Evolutionary conservation across 2,113 vertebrate species (phyloP), one percentile per base, ranked within the genome.

Genomic region (Gadus macrocephalus): DNA sequence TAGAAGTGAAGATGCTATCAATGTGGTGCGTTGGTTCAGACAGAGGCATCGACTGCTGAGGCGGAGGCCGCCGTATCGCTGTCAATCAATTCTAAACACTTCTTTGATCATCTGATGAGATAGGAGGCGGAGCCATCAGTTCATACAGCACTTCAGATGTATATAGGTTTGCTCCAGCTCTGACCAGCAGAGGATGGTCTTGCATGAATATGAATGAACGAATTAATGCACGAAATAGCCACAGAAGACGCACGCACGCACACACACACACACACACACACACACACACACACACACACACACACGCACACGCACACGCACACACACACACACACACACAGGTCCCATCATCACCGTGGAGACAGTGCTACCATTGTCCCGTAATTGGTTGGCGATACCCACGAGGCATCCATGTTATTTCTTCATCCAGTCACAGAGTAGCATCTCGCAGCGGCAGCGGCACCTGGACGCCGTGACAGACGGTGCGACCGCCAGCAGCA

Each of bases 221-320:
- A 42, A 49, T 49, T 4, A 49, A 49, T 49, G 20, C 20, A 20
- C n/a, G 42, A 1, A 64, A 63, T 56, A 22, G 1, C 62, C 28
- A 53, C 66, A 68, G 63, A 77, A 74, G 42, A 49, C 12, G 25
- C 56, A 69, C 56, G 53, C 62, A 56, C 15, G 56, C 49, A 71
- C 22, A 63, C 15, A 70, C 20, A 62, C 58, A 56, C 61, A 60
- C n/a, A 22, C 59, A 25, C 59, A 42, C 11, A 42, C 6, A 42
- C 38, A 8, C 38, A 11, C 16, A 22, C 12, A 49, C 56, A 69
- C 56, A 62, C 62, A 56, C 15, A 64, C 49, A 71, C 22, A 63
- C 15, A 70, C 20, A 62, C 58, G 35, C 61, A 60, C n/a, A 22
- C 59, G 17, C 59, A 42, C 11, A 42, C 6, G 3, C 38, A 8